A percentile compares a stretch with the other conserved stretches of the same genome.
Evolutionary conservation across 2,888 invertebrate genomes (phyloP).

Genomic region (Ligdia adustata): DNA sequence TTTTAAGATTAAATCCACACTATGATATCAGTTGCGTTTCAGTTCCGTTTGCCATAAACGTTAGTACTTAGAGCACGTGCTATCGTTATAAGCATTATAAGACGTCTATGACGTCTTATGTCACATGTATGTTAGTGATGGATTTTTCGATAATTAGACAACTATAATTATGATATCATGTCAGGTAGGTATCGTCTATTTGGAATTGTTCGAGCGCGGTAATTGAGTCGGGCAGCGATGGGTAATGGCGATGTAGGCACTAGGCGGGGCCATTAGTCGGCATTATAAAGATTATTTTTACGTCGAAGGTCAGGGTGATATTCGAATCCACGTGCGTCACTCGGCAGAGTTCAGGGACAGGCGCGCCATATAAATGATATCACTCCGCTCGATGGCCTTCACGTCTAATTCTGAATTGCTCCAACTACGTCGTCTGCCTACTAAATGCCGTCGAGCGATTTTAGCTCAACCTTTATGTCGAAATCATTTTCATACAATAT

Average conservation of each 20-base stretch:
- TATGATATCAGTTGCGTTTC: constrained; percentile 16
- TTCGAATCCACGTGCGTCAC: constrained; percentile 78
- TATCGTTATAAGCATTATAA: constrained; percentile 4
- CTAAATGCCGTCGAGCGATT: constrained; percentile 53
- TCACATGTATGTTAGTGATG: neutral
- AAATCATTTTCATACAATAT: constrained; percentile 32
- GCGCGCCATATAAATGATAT: constrained; percentile 78
- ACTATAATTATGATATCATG: neutral
- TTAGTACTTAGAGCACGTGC: constrained; percentile 3
- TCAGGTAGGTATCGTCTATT: constrained; percentile 6
- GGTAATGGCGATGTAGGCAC: constrained; percentile 19
- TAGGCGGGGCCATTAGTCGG: constrained; percentile 48
- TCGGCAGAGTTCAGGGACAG: constrained; percentile 78
- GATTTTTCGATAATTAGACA: neutral
- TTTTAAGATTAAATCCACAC: constrained; percentile 23
- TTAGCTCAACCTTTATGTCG: constrained; percentile 35
- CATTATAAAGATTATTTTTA: constrained; percentile 68
- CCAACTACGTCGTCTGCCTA: constrained; percentile 75
- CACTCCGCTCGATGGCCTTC: constrained; percentile 72
- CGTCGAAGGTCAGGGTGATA: constrained; percentile 73
- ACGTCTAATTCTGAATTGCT: constrained; percentile 77
- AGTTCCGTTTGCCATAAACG: neutral
- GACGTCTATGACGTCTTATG: constrained; percentile 1
- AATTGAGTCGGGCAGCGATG: constrained; percentile 35
- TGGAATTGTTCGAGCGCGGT: constrained; percentile 34